Evolutionary conservation across 2,797 vertebrate genomes (phyloP).

Genomic region (Micropoecilia bifurca): DNA sequence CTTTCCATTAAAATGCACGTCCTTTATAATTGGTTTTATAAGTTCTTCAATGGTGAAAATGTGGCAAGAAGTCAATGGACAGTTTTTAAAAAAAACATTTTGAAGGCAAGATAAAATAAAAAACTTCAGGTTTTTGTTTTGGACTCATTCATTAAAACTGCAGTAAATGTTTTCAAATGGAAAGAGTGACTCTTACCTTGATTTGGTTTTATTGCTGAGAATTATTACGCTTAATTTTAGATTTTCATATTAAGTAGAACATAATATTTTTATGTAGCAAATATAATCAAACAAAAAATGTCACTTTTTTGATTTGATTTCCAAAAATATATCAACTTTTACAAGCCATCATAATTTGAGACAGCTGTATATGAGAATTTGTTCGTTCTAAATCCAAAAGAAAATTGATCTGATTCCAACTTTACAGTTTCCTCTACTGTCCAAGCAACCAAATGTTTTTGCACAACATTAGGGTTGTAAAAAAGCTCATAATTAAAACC

Average conservation of each 20-base stretch:
- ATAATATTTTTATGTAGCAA: neutral
- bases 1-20: neutral
- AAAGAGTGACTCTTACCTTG: neutral
- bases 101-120: neutral
- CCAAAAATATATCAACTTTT: neutral
- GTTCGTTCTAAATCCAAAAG: neutral
- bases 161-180: neutral
- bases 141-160: neutral
- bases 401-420: neutral
- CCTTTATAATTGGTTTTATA: neutral
- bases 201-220: neutral
- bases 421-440: neutral
- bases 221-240: neutral
- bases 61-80: too few species aligned
- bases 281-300: neutral
- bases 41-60: neutral
- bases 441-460: neutral
- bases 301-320: neutral
- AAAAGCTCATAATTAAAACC: slow-evolving; percentile 6
- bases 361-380: neutral
- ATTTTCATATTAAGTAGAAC: neutral
- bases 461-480: neutral
- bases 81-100: neutral
- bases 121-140: neutral
- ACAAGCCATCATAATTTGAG: neutral